phyloP scores from a whole-genome alignment of 2,888 invertebrate species.

The Pollenia amentaria region DNA sequence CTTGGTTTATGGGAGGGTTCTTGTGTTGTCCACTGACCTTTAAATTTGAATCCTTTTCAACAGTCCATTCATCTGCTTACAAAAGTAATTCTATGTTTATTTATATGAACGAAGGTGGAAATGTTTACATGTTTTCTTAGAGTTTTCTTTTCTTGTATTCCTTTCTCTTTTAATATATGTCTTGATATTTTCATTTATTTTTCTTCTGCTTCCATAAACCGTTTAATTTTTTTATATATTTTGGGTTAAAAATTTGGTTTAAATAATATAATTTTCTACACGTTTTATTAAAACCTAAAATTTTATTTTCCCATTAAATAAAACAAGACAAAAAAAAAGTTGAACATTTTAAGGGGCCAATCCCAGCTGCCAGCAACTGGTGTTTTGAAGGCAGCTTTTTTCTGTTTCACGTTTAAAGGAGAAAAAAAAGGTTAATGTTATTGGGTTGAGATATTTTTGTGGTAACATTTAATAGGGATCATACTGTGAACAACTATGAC shows the following conservation, averaged over 20 bases:
- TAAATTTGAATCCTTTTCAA: slow-evolving; percentile 34
- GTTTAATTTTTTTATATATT: background rate
- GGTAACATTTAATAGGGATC: slow-evolving; percentile 13
- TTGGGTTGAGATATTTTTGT: slow-evolving; percentile 16
- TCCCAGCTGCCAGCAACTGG: background rate
- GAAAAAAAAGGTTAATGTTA: background rate
- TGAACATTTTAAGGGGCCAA: background rate
- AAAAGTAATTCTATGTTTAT: background rate
- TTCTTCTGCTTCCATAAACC: background rate
- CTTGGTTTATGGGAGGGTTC: background rate
- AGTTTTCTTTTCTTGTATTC: background rate
- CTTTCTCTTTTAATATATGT: background rate
- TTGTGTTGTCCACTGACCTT: slow-evolving; percentile 18
- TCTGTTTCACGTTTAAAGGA: background rate
- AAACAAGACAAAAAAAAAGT: background rate
- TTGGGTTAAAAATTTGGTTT: background rate
- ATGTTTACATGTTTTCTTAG: background rate
- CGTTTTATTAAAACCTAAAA: slow-evolving; percentile 8
- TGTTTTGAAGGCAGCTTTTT: background rate
- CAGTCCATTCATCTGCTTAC: slow-evolving; percentile 10
- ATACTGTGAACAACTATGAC: background rate
- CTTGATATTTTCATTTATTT: slow-evolving; percentile 3
- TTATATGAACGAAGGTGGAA: background rate
- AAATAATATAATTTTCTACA: slow-evolving; percentile 14
- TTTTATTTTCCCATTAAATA: slow-evolving; percentile 13